These are phyloP conservation scores for Drosophila multiciliata DNA, from an alignment of 2,888 invertebrate species.

Conservation along the genomic window DNA sequence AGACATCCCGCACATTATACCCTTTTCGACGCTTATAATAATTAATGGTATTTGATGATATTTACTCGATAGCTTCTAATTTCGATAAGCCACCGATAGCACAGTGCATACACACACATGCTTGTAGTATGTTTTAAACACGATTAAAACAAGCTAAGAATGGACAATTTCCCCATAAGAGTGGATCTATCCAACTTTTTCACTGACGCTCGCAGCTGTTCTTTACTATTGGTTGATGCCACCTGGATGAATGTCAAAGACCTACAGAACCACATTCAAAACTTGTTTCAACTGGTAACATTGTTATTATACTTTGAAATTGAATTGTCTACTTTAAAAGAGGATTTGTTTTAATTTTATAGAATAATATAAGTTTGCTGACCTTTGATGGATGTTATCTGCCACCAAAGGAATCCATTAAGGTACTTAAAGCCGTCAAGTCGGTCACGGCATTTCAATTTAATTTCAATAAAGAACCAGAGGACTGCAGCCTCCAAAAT, in stretches of 20 bases:
- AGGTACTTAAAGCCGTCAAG: slow-evolving; percentile 45
- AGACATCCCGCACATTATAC: background rate
- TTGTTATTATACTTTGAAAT: background rate
- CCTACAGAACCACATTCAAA: slow-evolving; percentile 72
- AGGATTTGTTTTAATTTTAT: background rate
- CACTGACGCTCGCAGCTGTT: slow-evolving; percentile 60
- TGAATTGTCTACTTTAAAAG: background rate
- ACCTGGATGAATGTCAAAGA: slow-evolving; percentile 61
- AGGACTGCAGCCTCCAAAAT: background rate
- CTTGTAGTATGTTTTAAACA: background rate
- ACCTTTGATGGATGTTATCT: slow-evolving; percentile 67
- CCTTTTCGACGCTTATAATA: background rate
- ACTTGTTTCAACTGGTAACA: slow-evolving; percentile 57
- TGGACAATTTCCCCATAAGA: slow-evolving; percentile 51
- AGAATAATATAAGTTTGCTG: slow-evolving; percentile 61
- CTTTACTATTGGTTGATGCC: slow-evolving; percentile 63
- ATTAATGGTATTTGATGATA: background rate
- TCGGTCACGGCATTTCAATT: slow-evolving; percentile 55
- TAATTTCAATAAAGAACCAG: background rate
- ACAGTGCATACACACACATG: background rate
- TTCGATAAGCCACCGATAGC: slow-evolving; percentile 20
- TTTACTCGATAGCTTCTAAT: slow-evolving; percentile 22
- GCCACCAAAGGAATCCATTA: slow-evolving; percentile 66
- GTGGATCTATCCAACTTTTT: slow-evolving; percentile 70
- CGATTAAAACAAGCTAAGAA: background rate